Evolutionary conservation across 2,113 vertebrate genomes (phyloP).

Genomic region (Neofelis nebulosa): DNA sequence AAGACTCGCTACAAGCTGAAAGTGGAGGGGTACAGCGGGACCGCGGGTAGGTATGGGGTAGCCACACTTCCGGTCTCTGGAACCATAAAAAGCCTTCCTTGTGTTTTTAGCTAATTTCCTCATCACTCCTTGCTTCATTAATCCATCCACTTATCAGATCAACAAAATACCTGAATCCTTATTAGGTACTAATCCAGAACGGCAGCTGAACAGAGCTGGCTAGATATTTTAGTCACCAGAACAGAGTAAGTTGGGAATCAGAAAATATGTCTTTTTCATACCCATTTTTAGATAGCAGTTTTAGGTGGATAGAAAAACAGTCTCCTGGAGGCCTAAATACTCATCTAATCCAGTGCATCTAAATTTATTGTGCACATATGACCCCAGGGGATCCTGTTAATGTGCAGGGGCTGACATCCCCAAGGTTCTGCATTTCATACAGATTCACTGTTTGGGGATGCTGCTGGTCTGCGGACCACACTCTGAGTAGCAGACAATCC

Average conservation of each 20-base stretch:
- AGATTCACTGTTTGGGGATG: not conserved
- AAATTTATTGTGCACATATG: not conserved
- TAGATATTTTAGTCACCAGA: not conserved
- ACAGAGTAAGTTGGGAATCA: not conserved
- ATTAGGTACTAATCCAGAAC: not conserved
- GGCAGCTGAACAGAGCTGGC: not conserved
- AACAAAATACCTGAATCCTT: not conserved
- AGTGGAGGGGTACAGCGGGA: constrained; percentile 96
- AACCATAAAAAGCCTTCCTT: not conserved
- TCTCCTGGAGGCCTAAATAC: not conserved
- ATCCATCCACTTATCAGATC: not conserved
- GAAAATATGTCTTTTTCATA: not conserved
- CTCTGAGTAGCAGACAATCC: not conserved
- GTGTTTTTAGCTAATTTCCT: not conserved
- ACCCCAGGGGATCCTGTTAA: not conserved
- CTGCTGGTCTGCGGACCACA: not conserved
- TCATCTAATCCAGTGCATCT: not conserved
- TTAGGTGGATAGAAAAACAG: not conserved
- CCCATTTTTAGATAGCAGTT: not conserved
- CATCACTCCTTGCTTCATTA: not conserved
- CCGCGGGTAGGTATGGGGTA: constrained; percentile 87
- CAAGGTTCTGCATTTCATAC: rapidly evolving
- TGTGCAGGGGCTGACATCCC: not conserved
- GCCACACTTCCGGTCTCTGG: rapidly evolving
- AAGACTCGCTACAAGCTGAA: constrained; percentile 93